Evolutionary conservation across 2,113 vertebrate genomes (phyloP).

Genomic region (Mobula birostris): DNA sequence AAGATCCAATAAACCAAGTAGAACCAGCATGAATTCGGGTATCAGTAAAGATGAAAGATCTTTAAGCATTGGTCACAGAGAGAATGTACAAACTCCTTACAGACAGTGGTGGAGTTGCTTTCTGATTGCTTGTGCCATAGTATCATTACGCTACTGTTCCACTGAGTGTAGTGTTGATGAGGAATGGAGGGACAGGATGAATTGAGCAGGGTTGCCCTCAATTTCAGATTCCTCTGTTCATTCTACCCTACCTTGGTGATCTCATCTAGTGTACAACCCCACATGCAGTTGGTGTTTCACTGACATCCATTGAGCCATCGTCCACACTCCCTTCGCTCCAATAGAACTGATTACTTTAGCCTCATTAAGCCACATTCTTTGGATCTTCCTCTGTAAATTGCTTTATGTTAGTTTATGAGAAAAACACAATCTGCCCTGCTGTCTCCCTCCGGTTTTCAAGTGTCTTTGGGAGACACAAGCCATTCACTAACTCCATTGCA

Average conservation of each 20-base stretch:
- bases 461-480: not conserved
- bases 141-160: no score
- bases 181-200: no score
- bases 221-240: not conserved
- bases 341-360: not conserved
- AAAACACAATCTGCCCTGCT: not conserved
- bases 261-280: not conserved
- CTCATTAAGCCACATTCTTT: not conserved
- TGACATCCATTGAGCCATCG: not conserved
- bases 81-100: no score
- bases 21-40: not conserved
- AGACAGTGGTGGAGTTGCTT: no score
- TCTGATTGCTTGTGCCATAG: no score
- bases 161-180: not conserved
- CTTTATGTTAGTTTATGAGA: not conserved
- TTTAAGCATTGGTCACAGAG: no score
- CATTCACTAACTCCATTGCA: not conserved
- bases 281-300: not conserved
- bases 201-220: no score
- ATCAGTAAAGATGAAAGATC: no score
- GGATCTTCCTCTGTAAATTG: not conserved
- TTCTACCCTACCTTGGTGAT: not conserved
- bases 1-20: no score
- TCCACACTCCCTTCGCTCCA: not conserved
- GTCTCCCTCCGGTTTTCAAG: not conserved